Evolutionary conservation across 23 tunicate species (phyloP), one percentile per base, ranked within the genome.

Genomic region (Diplosoma virens): DNA sequence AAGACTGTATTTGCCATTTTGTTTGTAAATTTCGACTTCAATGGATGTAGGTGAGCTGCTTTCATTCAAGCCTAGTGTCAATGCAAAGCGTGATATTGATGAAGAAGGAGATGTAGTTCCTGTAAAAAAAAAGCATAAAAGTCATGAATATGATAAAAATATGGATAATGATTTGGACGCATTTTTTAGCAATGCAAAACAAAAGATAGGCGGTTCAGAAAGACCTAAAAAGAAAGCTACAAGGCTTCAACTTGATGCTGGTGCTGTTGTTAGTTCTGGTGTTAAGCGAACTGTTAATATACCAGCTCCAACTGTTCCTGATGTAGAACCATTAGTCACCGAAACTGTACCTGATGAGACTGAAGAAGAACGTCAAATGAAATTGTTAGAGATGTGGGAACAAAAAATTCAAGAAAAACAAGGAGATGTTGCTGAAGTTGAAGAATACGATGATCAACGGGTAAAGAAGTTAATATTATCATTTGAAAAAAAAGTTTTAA

Each of bases 31-130:
- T 66, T 66, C 1, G 11, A n/a, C n/a, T n/a, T 58, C 24, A 63
- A 92, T 92, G 97, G 92, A 92, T 75, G 80, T 92, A 21, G 92
- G 97, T 21, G 97, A 92, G 32, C 45, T 92, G 46, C 79, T 92
- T 34, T 68, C 90, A 6, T 92, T 78, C 61, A 92, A 92, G 36
- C 86, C 86, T 24, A 66, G 29, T 58, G 78, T 68, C 47, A 71
- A 68, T 79, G 84, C 75, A 1, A 76, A 76, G 55, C 28, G 82
- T 3, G 82, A 84, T 24, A 35, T 33, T 16, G 69, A 76, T 3
- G 59, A 14, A 25, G 59, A 65, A 3, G 83, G 25, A 30, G 71
- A 79, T 59, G 80, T 33, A n/a, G 75, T 58, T 2, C 25, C 80
- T 1, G 2, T 60, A 14, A 59, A 75, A 32, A 55, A 74, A 58